Percentiles rank a stretch among this genome's conserved stretches.
Conservation (phyloP, 37 sponge, comb jelly and placozoan genomes). For the Haliclona indistincta region DNA sequence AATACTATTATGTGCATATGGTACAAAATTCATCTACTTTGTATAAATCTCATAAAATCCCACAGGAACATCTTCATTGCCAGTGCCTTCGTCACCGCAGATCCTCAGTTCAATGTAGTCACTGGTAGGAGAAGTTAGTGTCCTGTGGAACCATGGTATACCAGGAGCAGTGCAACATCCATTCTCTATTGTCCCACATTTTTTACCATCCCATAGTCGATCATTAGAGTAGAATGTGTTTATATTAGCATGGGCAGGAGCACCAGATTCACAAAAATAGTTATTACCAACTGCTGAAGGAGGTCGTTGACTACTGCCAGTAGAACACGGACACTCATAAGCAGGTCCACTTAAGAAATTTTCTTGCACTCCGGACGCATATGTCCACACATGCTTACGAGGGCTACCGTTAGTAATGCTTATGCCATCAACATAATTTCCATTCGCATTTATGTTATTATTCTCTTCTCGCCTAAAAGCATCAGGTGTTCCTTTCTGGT, state of each 20-base stretch:
- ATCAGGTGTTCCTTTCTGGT: conserved; percentile 6
- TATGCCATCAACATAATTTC: conserved; percentile 21
- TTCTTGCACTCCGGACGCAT: background rate
- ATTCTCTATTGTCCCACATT: background rate
- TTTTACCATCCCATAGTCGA: conserved; percentile 39
- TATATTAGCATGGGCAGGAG: background rate
- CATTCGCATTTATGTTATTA: background rate
- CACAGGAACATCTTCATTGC: conserved; percentile 13
- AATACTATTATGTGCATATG: background rate
- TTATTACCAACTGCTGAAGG: conserved; percentile 15
- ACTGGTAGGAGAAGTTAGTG: background rate
- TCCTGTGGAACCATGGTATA: conserved; percentile 29
- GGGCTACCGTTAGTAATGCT: conserved; percentile 13
- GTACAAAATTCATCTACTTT: background rate
- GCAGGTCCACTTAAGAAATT: background rate
- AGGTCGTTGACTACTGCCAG: background rate
- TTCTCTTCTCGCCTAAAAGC: background rate
- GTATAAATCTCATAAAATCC: conserved; percentile 21
- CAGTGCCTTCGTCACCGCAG: conserved; percentile 22
- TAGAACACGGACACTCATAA: background rate
- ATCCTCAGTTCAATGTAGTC: conserved; percentile 35
- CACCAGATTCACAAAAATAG: conserved; percentile 34
- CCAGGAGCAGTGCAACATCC: background rate
- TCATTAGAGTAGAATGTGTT: conserved; percentile 9
- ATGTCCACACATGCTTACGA: conserved; percentile 35